A percentile compares a stretch with the other conserved stretches of the same genome.
phyloP scores from a whole-genome alignment of 2,888 invertebrate genomes.

The Drosophila kambysellisi region DNA sequence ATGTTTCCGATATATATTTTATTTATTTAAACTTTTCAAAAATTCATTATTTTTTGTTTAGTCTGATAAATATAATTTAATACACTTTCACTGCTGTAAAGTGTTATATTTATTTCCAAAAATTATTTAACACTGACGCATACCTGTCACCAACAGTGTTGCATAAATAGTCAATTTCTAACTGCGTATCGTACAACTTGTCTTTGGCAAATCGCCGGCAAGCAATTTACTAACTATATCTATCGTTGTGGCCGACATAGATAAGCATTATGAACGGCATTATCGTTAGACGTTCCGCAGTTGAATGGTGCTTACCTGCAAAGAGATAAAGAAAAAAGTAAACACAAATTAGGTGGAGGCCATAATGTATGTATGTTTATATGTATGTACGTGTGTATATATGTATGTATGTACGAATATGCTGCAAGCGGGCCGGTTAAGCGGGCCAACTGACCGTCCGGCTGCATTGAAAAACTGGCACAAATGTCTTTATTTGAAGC shows the following conservation, averaged over 20 bases:
- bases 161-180: neutral
- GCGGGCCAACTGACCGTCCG: conserved; percentile 29
- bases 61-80: neutral
- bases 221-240: conserved; percentile 44
- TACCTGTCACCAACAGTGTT: neutral
- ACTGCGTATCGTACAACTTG: neutral
- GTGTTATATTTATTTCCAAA: neutral
- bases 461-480: conserved; percentile 63
- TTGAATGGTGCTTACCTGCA: conserved; percentile 64
- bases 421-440: conserved; percentile 20
- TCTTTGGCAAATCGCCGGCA: conserved; percentile 21
- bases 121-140: neutral
- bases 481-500: conserved; percentile 72
- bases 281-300: conserved; percentile 38
- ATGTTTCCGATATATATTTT: neutral
- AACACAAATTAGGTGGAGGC: conserved; percentile 49
- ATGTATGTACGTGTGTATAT: neutral
- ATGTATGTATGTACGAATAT: conserved; percentile 5
- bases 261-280: conserved; percentile 55
- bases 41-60: neutral
- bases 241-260: conserved; percentile 59
- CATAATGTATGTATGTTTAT: conserved; percentile 20
- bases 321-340: conserved; percentile 57
- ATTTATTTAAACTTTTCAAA: neutral
- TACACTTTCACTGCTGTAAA: neutral